These are phyloP conservation scores for Polypterus bichir DNA, from an alignment of 2,113 vertebrate genomes.

Conservation along the genomic window DNA sequence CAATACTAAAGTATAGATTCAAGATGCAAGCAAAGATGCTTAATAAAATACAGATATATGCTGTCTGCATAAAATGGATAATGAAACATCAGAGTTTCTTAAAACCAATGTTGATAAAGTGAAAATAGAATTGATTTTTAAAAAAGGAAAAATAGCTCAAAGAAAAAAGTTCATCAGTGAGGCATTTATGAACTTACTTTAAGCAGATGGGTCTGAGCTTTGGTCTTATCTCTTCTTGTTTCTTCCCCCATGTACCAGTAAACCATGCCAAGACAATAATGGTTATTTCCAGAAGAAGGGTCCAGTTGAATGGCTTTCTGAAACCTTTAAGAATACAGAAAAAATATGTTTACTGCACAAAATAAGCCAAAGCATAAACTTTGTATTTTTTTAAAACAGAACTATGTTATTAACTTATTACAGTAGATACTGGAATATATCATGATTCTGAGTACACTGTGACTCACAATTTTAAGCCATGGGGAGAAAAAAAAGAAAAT, in stretches of 20 bases:
- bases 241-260: slow-evolving; percentile 88
- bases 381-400: neutral
- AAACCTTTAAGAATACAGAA: slow-evolving; percentile 49
- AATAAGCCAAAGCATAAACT: neutral
- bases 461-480: no score
- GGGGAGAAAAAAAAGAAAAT: no score
- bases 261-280: slow-evolving; percentile 65
- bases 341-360: neutral
- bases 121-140: no score
- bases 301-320: slow-evolving; percentile 57
- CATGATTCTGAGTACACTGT: no score
- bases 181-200: slow-evolving; percentile 52
- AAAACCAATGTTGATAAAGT: no score
- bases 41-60: no score
- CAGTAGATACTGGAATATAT: no score
- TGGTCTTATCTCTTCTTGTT: slow-evolving; percentile 69
- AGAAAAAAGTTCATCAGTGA: neutral
- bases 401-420: neutral
- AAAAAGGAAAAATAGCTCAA: neutral
- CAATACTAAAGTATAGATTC: no score
- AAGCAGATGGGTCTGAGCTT: slow-evolving; percentile 74
- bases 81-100: neutral
- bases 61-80: neutral
- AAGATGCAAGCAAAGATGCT: no score
- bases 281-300: slow-evolving; percentile 60